Conservation (phyloP, 2,888 invertebrate genomes). For the Ptilodon capucinus region DNA sequence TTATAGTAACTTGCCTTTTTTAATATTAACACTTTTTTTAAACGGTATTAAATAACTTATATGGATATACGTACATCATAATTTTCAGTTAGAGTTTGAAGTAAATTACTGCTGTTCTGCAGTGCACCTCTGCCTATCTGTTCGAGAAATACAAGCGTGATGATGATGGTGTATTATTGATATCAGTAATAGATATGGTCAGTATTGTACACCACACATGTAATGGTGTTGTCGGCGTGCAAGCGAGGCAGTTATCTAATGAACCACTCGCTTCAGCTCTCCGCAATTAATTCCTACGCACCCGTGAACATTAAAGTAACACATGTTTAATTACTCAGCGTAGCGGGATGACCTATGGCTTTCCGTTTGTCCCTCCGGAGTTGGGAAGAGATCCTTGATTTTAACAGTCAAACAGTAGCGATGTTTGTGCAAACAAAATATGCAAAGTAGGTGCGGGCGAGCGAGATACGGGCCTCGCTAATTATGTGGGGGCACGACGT, state of each 20-base stretch:
- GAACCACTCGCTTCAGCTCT: slow-evolving; percentile 10
- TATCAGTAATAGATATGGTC: not conserved
- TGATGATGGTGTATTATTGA: too few relatives aligned
- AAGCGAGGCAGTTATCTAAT: slow-evolving; percentile 16
- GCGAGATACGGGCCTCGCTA: slow-evolving; percentile 70
- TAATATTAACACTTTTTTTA: slow-evolving; percentile 43
- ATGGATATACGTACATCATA: slow-evolving; percentile 28
- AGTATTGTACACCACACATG: slow-evolving; percentile 8
- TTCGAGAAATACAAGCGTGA: too few relatives aligned
- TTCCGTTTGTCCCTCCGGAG: slow-evolving; percentile 54
- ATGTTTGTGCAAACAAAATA: slow-evolving; percentile 79
- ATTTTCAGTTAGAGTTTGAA: too few relatives aligned
- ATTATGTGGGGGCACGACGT: slow-evolving; percentile 76
- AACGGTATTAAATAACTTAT: slow-evolving; percentile 38
- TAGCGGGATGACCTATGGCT: slow-evolving; percentile 52
- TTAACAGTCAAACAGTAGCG: slow-evolving; percentile 75
- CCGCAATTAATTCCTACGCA: slow-evolving; percentile 24
- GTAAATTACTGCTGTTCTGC: too few relatives aligned
- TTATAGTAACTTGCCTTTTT: slow-evolving; percentile 45
- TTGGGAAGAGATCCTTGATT: slow-evolving; percentile 70
- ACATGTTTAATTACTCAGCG: slow-evolving; percentile 44
- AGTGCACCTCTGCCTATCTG: too few relatives aligned
- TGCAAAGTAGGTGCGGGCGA: slow-evolving; percentile 76
- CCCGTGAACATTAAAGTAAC: slow-evolving; percentile 37
- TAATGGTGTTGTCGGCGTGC: slow-evolving; percentile 2